Base-by-base conservation (phyloP, 2,113 vertebrate species). In the Gila orcuttii region DNA sequence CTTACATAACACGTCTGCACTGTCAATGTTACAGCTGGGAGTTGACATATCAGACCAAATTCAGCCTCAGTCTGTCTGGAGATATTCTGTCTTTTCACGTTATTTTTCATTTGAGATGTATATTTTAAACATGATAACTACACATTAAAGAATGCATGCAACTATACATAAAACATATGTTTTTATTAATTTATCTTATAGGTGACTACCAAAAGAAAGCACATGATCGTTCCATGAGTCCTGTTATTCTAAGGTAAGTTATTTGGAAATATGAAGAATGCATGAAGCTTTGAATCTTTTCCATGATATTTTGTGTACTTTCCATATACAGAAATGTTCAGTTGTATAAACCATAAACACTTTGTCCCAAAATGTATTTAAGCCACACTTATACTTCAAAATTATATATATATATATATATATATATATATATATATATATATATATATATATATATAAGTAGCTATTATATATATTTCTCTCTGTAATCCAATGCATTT, bases 191-290 rank as follows among this genome's bases (percentile, higher is more conserved):
- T 76, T 50, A 8, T 82, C 5, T 82, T 88, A 15, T 15, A 96
- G 95, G 87, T 89, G 90, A 94, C 45, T 79, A 84, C 52, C 88
- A 78, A 78, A 86, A 89, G 28, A 89, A 90, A 88, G 92, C 76
- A 89, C 87, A 92, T 6, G 95, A 96, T 89, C 87, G 90, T 71
- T 91, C 88, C n/a, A 90, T 92, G 73, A 94, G 90, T 92, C 92
- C 93, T 82, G 87, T 15, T 7, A 57, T 93, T 76, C 90, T 90
- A 76, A 95, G 95, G 95, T 95, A 90, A 90, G 78, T 50, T 19
- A 2, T 85, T 23, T 11, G 39, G 28, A 42, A 78, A 50, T 4
- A 36, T 13, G 33, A 28, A 28, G 33, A 28, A 28, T 57, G 9
- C 42, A 28, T 17, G 23, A 69, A 19, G 19, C 33, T 69, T 39